Conservation (phyloP, 2,797 vertebrate genomes). For the Oreortyx pictus region DNA sequence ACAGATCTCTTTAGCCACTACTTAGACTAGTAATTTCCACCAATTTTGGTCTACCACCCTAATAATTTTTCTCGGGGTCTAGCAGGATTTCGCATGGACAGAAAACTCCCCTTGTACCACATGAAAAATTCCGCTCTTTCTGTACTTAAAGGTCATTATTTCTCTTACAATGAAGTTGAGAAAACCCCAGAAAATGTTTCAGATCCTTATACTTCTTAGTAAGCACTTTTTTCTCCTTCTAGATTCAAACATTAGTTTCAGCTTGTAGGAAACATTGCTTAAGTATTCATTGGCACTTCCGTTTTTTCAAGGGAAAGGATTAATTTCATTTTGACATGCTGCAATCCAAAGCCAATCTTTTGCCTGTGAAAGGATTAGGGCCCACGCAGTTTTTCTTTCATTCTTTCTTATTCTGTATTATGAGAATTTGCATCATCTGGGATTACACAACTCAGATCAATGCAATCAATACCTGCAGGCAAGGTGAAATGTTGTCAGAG, state of each 20-base stretch:
- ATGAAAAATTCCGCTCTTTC: slow-evolving; percentile 23
- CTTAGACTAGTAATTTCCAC: neutral
- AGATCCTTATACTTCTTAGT: slow-evolving; percentile 19
- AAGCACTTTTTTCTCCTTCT: neutral
- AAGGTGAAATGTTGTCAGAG: accelerated
- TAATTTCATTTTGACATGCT: neutral
- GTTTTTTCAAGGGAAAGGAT: neutral
- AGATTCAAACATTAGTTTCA: neutral
- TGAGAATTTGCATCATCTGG: neutral
- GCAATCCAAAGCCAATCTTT: neutral
- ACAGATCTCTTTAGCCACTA: neutral
- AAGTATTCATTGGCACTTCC: slow-evolving; percentile 19
- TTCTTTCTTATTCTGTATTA: neutral
- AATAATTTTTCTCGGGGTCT: neutral
- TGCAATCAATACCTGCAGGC: neutral
- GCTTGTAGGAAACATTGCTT: neutral
- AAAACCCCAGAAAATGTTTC: slow-evolving; percentile 58
- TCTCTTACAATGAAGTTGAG: slow-evolving; percentile 40
- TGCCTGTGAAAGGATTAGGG: neutral
- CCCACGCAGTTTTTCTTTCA: neutral
- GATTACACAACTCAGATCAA: neutral
- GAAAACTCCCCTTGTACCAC: slow-evolving; percentile 31
- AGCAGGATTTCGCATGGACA: neutral
- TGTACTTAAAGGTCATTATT: slow-evolving; percentile 40
- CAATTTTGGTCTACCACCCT: neutral